These are phyloP conservation scores for Syrphus vitripennis DNA, from an alignment of 2,888 invertebrate species.

Conservation along the genomic window DNA sequence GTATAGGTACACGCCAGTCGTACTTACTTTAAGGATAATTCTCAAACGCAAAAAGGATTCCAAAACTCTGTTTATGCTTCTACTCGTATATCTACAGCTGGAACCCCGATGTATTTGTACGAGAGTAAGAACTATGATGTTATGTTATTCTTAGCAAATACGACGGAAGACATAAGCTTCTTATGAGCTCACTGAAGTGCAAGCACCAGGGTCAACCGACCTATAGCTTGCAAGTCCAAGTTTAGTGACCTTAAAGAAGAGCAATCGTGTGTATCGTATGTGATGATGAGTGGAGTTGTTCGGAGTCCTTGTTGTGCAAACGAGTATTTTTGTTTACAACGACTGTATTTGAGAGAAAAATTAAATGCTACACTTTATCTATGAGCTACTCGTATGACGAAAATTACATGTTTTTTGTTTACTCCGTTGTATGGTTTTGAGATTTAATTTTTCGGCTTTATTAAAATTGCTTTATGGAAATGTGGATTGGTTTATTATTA, in stretches of 20 bases:
- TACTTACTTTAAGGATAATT: conserved; percentile 48
- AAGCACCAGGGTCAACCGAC: conserved; percentile 30
- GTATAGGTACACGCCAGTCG: conserved; percentile 14
- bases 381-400: neutral
- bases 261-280: conserved; percentile 45
- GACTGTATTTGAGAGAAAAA: neutral
- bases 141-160: conserved; percentile 61
- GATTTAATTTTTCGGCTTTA: neutral
- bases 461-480: neutral
- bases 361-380: neutral
- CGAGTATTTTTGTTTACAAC: conserved; percentile 17
- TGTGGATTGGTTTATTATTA: neutral
- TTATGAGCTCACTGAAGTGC: conserved; percentile 55
- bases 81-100: neutral
- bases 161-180: conserved; percentile 62
- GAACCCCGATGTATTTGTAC: neutral
- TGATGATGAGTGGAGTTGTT: neutral
- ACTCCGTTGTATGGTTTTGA: neutral
- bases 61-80: neutral
- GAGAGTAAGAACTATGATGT: neutral
- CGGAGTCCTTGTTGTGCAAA: neutral
- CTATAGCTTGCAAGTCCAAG: conserved; percentile 56
- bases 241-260: conserved; percentile 56
- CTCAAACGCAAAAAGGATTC: conserved; percentile 57
- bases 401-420: neutral